These are phyloP conservation scores for Nematolebias whitei DNA, from an alignment of 2,113 vertebrate species.

Conservation along the genomic window DNA sequence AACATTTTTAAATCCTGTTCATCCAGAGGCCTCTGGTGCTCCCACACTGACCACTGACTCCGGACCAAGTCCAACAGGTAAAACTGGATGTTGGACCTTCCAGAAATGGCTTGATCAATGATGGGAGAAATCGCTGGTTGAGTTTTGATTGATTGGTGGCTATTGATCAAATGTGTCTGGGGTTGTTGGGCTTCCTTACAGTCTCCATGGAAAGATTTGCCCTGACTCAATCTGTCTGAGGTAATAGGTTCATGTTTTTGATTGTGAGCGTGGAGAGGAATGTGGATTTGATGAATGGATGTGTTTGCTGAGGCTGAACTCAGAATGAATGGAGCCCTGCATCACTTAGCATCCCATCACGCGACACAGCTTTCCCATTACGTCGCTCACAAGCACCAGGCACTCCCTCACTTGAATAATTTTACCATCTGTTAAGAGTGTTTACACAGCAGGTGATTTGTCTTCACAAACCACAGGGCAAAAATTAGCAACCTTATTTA, in stretches of 20 bases:
- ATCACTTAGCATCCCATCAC: slow-evolving; percentile 70
- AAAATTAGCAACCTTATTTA: slow-evolving; percentile 74
- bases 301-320: slow-evolving; percentile 54
- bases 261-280: slow-evolving; percentile 39
- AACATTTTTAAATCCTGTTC: too few relatives aligned
- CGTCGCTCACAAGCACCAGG: slow-evolving; percentile 66
- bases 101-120: too few relatives aligned
- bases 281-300: slow-evolving; percentile 52
- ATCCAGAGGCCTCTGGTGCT: too few relatives aligned
- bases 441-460: slow-evolving; percentile 72
- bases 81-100: too few relatives aligned
- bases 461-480: slow-evolving; percentile 68
- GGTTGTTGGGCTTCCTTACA: too few relatives aligned
- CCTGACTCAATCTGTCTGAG: slow-evolving; percentile 29
- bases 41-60: too few relatives aligned
- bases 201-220: slow-evolving; percentile 39
- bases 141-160: too few relatives aligned
- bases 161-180: too few relatives aligned
- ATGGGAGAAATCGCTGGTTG: too few relatives aligned
- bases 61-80: too few relatives aligned
- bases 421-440: slow-evolving; percentile 80
- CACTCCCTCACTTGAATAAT: slow-evolving; percentile 67
- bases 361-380: slow-evolving; percentile 58
- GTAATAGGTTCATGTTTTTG: slow-evolving; percentile 37
- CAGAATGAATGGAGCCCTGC: slow-evolving; percentile 60